Evolutionary conservation across 2,113 vertebrate species (phyloP).

Genomic region (Hippocampus guttulatus): DNA sequence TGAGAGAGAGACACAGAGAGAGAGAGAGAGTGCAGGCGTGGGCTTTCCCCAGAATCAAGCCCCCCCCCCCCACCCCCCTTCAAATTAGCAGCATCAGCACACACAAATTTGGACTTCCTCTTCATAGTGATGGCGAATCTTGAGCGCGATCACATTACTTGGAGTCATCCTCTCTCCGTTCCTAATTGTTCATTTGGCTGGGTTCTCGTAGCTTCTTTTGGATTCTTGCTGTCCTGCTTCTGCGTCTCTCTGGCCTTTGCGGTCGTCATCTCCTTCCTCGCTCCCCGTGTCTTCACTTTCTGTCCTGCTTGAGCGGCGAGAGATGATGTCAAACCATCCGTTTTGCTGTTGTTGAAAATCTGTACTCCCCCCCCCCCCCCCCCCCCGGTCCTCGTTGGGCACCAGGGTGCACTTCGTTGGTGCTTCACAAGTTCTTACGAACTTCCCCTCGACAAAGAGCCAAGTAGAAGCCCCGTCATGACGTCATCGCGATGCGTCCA

Average conservation of each 20-base stretch:
- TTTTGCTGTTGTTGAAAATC: too few relatives aligned
- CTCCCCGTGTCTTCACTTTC: background rate
- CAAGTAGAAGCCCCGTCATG: too few relatives aligned
- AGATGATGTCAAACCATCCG: too few relatives aligned
- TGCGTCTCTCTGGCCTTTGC: background rate
- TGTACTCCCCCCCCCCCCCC: too few relatives aligned
- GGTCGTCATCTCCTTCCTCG: background rate
- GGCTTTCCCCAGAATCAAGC: background rate
- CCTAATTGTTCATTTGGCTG: background rate
- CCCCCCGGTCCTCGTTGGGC: too few relatives aligned
- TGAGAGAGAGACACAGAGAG: too few relatives aligned
- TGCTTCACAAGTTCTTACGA: too few relatives aligned
- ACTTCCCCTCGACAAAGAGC: too few relatives aligned
- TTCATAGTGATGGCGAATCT: background rate
- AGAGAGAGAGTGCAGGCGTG: background rate
- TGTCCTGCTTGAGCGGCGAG: background rate
- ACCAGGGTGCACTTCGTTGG: too few relatives aligned
- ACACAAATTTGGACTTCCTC: background rate
- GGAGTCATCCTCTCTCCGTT: too few relatives aligned
- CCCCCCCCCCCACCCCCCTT: background rate
- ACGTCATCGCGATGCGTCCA: too few relatives aligned
- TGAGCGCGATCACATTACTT: background rate
- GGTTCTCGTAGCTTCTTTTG: background rate
- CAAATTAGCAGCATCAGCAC: conserved; percentile 2
- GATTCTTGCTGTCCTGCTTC: background rate